phyloP scores from a whole-genome alignment of 2,113 vertebrate species.

The Eurypyga helias region DNA sequence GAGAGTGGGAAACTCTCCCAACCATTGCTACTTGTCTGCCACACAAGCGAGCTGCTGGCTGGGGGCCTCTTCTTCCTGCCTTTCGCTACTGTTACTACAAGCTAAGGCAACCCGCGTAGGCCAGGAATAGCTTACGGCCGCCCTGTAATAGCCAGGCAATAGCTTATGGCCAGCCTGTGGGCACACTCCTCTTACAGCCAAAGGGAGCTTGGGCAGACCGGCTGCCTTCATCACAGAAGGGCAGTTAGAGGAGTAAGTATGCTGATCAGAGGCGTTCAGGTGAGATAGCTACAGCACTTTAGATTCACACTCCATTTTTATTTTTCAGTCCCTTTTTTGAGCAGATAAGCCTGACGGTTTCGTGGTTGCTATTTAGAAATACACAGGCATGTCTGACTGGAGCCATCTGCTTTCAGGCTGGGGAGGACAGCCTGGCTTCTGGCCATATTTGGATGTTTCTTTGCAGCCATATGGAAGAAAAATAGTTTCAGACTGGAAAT shows the following conservation, averaged over 20 bases:
- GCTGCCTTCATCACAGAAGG: not conserved
- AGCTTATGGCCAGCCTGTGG: not conserved
- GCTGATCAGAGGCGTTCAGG: not conserved
- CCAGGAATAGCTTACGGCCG: not conserved
- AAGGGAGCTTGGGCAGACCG: not conserved
- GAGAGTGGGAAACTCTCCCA: not conserved
- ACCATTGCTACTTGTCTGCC: not conserved
- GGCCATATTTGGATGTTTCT: constrained; percentile 34
- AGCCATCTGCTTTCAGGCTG: constrained; percentile 44
- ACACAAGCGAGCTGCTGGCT: not conserved
- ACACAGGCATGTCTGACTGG: constrained; percentile 27
- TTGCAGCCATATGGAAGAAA: constrained; percentile 26
- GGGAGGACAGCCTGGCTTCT: constrained; percentile 18
- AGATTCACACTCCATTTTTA: constrained; percentile 22
- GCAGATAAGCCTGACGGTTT: constrained; percentile 8
- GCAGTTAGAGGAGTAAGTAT: not conserved
- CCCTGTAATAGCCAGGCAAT: not conserved
- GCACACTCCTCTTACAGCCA: not conserved
- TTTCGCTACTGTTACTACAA: not conserved
- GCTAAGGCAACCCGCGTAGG: not conserved
- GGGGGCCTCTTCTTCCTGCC: not conserved
- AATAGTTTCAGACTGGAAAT: not conserved
- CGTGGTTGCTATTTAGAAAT: not conserved
- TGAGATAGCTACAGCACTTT: not conserved
- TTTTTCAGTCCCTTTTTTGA: constrained; percentile 1